A percentile compares a stretch with the other conserved stretches of the same genome.
Evolutionary conservation across 2,888 invertebrate species (phyloP).

Genomic region (Drosophila mettleri): DNA sequence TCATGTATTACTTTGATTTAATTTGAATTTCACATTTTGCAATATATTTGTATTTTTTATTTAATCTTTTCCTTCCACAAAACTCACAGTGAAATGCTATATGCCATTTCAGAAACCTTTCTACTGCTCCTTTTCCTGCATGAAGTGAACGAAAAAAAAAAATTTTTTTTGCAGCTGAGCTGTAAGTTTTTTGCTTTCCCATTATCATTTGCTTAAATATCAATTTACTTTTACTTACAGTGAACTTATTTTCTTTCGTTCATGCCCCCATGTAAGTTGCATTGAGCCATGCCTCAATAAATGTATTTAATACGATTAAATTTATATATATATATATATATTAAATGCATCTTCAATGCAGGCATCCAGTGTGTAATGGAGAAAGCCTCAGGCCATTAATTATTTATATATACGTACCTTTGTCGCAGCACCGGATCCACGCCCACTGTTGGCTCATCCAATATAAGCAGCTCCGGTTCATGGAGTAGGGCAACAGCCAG

Average conservation of each 20-base stretch:
- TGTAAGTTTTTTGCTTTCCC: conserved; percentile 1
- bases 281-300: no score
- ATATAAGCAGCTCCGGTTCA: conserved; percentile 94
- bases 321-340: no score
- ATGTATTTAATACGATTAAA: no score
- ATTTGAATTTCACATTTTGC: background rate
- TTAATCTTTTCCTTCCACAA: background rate
- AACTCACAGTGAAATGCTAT: background rate
- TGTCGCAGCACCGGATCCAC: conserved; percentile 95
- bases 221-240: background rate
- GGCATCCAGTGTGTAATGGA: background rate
- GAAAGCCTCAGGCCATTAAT: background rate
- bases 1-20: background rate
- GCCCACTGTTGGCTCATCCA: conserved; percentile 97
- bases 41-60: background rate
- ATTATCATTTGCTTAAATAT: background rate
- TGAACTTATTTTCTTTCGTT: background rate
- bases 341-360: no score
- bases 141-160: background rate
- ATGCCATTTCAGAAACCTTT: background rate
- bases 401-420: conserved; percentile 85
- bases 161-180: background rate
- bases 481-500: conserved; percentile 95
- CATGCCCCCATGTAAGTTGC: no score
- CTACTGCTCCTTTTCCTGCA: no score